Evolutionary conservation across 1,140 invertebrate species (phyloP).

Genomic region (Doryteuthis pealeii): DNA sequence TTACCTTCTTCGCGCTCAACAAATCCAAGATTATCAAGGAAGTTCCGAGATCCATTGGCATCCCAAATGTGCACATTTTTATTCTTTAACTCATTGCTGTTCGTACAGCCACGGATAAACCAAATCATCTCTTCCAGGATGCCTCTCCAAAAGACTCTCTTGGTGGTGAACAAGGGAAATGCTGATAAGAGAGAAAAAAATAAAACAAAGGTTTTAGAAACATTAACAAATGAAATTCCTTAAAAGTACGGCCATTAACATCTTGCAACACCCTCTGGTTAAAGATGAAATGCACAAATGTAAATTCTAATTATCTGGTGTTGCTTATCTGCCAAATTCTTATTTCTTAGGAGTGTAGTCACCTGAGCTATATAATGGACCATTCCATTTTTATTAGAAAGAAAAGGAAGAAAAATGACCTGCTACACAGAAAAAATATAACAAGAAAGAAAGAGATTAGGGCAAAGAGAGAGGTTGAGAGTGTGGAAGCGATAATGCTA

Average conservation of each 20-base stretch:
- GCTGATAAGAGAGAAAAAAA: slow-evolving; percentile 29
- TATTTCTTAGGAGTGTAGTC: too few species aligned
- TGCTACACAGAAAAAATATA: too few species aligned
- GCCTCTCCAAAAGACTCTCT: slow-evolving; percentile 90
- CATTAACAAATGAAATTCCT: background rate
- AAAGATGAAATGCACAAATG: too few species aligned
- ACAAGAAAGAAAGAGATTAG: too few species aligned
- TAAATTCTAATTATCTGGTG: too few species aligned
- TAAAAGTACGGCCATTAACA: background rate
- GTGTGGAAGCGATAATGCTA: too few species aligned
- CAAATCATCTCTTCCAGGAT: slow-evolving; percentile 89
- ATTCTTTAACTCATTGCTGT: slow-evolving; percentile 81
- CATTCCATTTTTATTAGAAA: too few species aligned
- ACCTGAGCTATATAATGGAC: too few species aligned
- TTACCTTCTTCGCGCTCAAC: slow-evolving; percentile 81
- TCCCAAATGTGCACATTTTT: slow-evolving; percentile 98
- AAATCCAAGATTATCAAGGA: slow-evolving; percentile 87
- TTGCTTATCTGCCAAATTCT: too few species aligned
- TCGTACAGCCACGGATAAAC: slow-evolving; percentile 91
- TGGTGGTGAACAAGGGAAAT: slow-evolving; percentile 95
- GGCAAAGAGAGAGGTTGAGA: too few species aligned
- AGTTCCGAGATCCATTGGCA: slow-evolving; percentile 88
- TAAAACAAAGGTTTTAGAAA: background rate
- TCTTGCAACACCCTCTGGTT: too few species aligned
- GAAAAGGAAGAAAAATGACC: too few species aligned